A percentile compares a stretch with the other conserved stretches of the same genome.
Conservation (phyloP, 1,140 invertebrate genomes). For the Halictus rubicundus region DNA sequence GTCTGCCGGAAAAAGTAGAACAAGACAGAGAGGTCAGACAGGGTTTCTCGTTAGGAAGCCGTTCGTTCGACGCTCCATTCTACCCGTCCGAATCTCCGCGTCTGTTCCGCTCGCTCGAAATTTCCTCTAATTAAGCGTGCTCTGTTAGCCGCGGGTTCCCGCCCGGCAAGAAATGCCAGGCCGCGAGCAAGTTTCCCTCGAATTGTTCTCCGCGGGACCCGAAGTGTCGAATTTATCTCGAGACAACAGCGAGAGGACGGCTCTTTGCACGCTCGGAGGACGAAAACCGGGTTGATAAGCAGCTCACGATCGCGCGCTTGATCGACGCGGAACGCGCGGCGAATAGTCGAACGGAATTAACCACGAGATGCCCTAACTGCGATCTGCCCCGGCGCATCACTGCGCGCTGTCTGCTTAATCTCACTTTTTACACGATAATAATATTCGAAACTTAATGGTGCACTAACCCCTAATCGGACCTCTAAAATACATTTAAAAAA, state of each 20-base stretch:
- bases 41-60: slow-evolving; percentile 44
- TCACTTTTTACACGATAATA: too few relatives aligned
- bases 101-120: slow-evolving; percentile 9
- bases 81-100: not conserved
- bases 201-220: slow-evolving; percentile 11
- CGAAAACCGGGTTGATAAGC: not conserved
- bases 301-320: too few relatives aligned
- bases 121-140: slow-evolving; percentile 54
- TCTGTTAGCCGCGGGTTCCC: slow-evolving; percentile 12
- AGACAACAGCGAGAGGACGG: not conserved
- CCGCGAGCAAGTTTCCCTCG: not conserved
- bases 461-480: too few relatives aligned
- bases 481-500: too few relatives aligned
- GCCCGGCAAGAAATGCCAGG: not conserved
- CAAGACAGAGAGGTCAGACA: not conserved
- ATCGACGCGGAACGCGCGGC: too few relatives aligned
- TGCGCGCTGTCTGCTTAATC: not conserved
- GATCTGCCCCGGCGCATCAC: not conserved
- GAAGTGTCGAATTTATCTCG: not conserved
- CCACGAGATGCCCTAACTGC: not conserved
- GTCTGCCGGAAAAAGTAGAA: too few relatives aligned
- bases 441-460: too few relatives aligned
- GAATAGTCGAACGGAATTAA: not conserved
- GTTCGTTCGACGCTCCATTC: slow-evolving; percentile 19
- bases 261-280: not conserved